These are phyloP conservation scores for Drosophila azteca DNA, from an alignment of 1,140 invertebrate genomes.

Conservation along the genomic window DNA sequence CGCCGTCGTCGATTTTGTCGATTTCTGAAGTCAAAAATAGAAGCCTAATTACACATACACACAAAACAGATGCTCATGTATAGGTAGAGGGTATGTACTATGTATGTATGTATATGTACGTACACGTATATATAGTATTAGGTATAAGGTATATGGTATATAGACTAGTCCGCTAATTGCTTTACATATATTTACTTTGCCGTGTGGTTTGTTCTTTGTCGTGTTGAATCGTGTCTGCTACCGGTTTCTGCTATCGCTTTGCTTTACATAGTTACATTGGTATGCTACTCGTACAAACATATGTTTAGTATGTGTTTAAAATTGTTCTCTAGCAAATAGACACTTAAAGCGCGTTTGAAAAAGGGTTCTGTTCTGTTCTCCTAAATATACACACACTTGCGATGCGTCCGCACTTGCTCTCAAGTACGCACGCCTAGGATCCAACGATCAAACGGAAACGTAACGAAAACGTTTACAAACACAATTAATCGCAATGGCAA, in stretches of 20 bases:
- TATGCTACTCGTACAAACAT: conserved; percentile 48
- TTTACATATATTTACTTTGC: conserved; percentile 79
- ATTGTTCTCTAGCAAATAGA: conserved; percentile 54
- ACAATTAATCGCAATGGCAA: conserved; percentile 52
- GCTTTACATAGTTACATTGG: conserved; percentile 70
- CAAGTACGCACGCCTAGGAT: conserved; percentile 26
- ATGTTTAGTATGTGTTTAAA: conserved; percentile 36
- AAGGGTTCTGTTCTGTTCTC: conserved; percentile 36
- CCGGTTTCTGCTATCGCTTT: conserved; percentile 24
- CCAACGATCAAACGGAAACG: background rate
- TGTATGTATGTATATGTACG: conserved; percentile 29
- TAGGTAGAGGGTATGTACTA: conserved; percentile 1
- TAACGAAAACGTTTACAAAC: conserved; percentile 12
- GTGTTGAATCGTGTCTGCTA: conserved; percentile 1
- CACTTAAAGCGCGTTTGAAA: conserved; percentile 70
- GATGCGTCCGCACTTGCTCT: conserved; percentile 27
- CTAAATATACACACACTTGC: conserved; percentile 47
- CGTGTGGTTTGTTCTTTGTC: conserved; percentile 25
- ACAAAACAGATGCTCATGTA: conserved; percentile 46
- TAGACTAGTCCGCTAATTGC: conserved; percentile 69
- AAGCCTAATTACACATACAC: conserved; percentile 65
- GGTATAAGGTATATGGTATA: conserved; percentile 6
- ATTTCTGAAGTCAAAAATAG: conserved; percentile 64
- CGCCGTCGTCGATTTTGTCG: conserved; percentile 43
- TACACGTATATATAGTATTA: conserved; percentile 21